These are phyloP conservation scores for Rhinogobius similis DNA, from an alignment of 2,113 vertebrate genomes.

Conservation along the genomic window DNA sequence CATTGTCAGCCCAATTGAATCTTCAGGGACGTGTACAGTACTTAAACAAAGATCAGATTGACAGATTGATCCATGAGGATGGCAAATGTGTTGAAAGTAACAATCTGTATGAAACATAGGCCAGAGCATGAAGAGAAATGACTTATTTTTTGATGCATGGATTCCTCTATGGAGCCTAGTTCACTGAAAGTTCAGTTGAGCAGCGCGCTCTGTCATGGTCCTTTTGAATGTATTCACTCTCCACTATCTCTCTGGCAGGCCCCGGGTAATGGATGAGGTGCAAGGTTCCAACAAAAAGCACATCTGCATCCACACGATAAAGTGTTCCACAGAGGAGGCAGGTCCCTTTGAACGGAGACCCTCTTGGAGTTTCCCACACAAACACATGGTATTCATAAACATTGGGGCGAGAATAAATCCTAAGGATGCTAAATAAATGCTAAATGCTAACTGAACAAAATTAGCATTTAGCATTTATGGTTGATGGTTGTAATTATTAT, in stretches of 20 bases:
- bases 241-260: conserved; percentile 75
- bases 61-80: conserved; percentile 74
- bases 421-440: no score
- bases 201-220: conserved; percentile 77
- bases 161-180: conserved; percentile 72
- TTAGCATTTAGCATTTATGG: no score
- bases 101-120: conserved; percentile 66
- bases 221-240: conserved; percentile 80
- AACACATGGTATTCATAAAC: conserved; percentile 75
- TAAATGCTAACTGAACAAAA: conserved; percentile 18
- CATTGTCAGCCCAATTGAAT: conserved; percentile 45
- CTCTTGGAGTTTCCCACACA: conserved; percentile 69
- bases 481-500: no score
- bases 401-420: conserved; percentile 26
- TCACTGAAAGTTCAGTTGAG: conserved; percentile 81
- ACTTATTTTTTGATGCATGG: conserved; percentile 69
- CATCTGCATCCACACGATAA: conserved; percentile 80
- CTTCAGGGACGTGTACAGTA: conserved; percentile 64
- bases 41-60: conserved; percentile 69
- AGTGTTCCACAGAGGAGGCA: conserved; percentile 68
- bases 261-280: conserved; percentile 81
- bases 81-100: conserved; percentile 59
- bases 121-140: conserved; percentile 70
- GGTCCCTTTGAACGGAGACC: conserved; percentile 69
- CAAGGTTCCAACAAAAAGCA: conserved; percentile 80